phyloP scores from a whole-genome alignment of 2,113 vertebrate species.

The Oenanthe oenanthe region DNA sequence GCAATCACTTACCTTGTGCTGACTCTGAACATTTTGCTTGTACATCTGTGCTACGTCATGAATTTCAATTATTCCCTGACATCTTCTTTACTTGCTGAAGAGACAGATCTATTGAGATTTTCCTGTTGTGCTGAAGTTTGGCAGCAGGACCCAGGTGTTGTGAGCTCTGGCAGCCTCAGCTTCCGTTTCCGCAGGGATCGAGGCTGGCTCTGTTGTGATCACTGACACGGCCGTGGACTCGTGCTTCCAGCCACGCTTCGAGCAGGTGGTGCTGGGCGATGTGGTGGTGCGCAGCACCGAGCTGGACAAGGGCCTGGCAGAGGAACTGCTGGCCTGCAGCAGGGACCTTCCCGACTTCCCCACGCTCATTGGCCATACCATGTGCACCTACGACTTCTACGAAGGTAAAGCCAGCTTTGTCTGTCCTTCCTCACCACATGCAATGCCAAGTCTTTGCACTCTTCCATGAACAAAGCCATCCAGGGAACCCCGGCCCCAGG shows the following conservation, averaged over 20 bases:
- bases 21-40: background rate
- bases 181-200: conserved; percentile 68
- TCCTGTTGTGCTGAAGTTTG: background rate
- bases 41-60: background rate
- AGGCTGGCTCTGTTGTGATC: conserved; percentile 84
- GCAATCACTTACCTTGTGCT: background rate
- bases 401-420: conserved; percentile 73
- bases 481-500: background rate
- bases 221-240: conserved; percentile 82
- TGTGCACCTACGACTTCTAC: conserved; percentile 90
- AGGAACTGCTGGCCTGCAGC: conserved; percentile 82
- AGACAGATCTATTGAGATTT: accelerated
- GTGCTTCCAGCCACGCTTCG: conserved; percentile 80
- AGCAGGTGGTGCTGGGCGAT: conserved; percentile 86
- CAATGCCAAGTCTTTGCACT: accelerated
- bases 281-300: conserved; percentile 83
- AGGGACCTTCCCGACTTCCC: conserved; percentile 74
- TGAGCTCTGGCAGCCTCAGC: background rate
- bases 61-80: background rate
- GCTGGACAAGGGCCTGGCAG: conserved; percentile 80
- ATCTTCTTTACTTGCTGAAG: background rate
- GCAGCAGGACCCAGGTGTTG: background rate
- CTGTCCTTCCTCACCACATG: accelerated
- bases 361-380: conserved; percentile 80
- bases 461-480: accelerated